A percentile compares a stretch with the other conserved stretches of the same genome.
Evolutionary conservation across 2,797 vertebrate species (phyloP).

Genomic region (Coregonus ussuriensis): DNA sequence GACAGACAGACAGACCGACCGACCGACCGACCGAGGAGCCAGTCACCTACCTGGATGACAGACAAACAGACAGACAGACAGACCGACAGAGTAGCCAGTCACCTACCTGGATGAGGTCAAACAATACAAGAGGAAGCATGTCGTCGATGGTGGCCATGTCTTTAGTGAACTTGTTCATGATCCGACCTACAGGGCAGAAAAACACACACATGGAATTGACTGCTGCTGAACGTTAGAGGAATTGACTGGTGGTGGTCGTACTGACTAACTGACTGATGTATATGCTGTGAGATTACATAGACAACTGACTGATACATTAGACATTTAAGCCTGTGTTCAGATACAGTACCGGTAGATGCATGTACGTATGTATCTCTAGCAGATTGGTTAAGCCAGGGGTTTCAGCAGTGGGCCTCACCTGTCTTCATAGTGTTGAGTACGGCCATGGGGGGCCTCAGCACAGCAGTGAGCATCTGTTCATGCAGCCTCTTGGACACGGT

Average conservation of each 20-base stretch:
- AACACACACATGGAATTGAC: background rate
- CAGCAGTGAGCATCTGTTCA: conserved; percentile 89
- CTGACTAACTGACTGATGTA: background rate
- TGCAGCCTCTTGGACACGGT: conserved; percentile 93
- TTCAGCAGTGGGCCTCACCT: conserved; percentile 70
- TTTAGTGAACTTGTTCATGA: conserved; percentile 97
- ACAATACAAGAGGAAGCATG: conserved; percentile 92
- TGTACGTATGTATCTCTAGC: background rate
- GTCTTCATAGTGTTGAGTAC: conserved; percentile 92
- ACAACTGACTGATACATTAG: background rate
- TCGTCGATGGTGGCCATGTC: conserved; percentile 94
- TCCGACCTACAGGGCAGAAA: conserved; percentile 78
- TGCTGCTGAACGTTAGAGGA: background rate
- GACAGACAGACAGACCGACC: background rate
- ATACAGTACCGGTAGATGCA: background rate
- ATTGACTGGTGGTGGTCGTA: background rate
- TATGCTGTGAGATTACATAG: background rate
- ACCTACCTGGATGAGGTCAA: conserved; percentile 94
- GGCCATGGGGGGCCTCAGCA: conserved; percentile 92
- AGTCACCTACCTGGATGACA: no score
- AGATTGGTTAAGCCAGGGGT: background rate
- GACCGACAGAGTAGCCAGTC: background rate
- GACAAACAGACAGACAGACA: background rate
- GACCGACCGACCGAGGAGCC: no score
- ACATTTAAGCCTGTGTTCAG: background rate